Conservation (phyloP, 1,140 invertebrate genomes). For the Pseudachorutes palmiensis region DNA sequence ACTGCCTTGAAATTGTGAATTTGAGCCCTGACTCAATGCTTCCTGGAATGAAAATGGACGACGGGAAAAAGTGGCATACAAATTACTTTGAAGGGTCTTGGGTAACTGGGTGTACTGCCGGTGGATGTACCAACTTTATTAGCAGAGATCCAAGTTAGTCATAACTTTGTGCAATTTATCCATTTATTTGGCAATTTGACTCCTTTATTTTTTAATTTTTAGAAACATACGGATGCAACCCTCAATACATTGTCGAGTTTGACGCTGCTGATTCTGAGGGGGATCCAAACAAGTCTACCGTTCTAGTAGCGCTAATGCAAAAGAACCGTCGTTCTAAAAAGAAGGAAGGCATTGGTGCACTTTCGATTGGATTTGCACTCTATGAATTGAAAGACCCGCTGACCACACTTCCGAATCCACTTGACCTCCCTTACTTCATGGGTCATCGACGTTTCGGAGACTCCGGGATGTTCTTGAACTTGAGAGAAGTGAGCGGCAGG, state of each 20-base stretch:
- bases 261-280: slow-evolving; percentile 83
- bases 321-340: slow-evolving; percentile 85
- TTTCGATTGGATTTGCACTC: slow-evolving; percentile 93
- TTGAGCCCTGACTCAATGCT: slow-evolving; percentile 69
- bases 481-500: slow-evolving; percentile 83
- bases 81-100: slow-evolving; percentile 43
- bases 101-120: slow-evolving; percentile 68
- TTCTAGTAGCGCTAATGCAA: slow-evolving; percentile 86
- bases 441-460: slow-evolving; percentile 84
- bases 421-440: slow-evolving; percentile 88
- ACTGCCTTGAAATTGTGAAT: slow-evolving; percentile 87
- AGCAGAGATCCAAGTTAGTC: slow-evolving; percentile 46
- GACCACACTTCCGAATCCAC: slow-evolving; percentile 60
- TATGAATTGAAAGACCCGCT: slow-evolving; percentile 76
- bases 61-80: slow-evolving; percentile 74
- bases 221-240: slow-evolving; percentile 92
- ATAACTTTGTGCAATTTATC: neutral
- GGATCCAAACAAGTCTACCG: slow-evolving; percentile 80
- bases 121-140: slow-evolving; percentile 92
- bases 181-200: neutral
- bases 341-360: slow-evolving; percentile 78
- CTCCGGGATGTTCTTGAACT: slow-evolving; percentile 91
- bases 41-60: slow-evolving; percentile 22
- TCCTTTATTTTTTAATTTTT: slow-evolving; percentile 30
- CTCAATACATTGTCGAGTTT: slow-evolving; percentile 85